Evolutionary conservation across 2,888 invertebrate genomes (phyloP), one percentile per base, ranked within the genome.

Genomic region (Lymantria monacha): DNA sequence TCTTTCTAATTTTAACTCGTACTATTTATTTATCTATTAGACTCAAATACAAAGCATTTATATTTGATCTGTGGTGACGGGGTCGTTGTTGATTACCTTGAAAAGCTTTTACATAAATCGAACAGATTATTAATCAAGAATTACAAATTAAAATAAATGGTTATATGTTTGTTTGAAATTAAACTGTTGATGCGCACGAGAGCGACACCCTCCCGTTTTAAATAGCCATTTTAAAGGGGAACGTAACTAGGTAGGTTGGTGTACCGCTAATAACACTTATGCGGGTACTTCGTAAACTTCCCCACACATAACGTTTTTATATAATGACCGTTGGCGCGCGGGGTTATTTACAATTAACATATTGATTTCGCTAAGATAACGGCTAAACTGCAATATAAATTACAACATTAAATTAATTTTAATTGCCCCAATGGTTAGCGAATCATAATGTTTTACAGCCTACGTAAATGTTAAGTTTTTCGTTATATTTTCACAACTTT

Each of bases 241-340:
- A 68, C 69, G 71, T 62, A 69, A 73, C 22, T 38, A 72, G 43
- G 49, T 82, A 85, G 79, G 85, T 87, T 87, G 86, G 87, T 87
- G 79, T 74, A 79, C 83, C 79, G 76, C 83, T 83, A 85, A 83
- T 86, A 81, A 78, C 77, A 74, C 61, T 67, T 66, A 89, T 90
- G 89, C 89, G 88, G 88, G 89, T 77, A 76, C 77, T 78, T 76
- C 74, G 66, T 71, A 67, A 56, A 48, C 63, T 70, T 73, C 76
- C 74, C 76, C 67, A 68, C 69, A 62, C 66, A 56, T 64, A 63
- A 50, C 47, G 54, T 68, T 74, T 74, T 73, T 73, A 69, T 73
- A 61, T 55, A 61, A 57, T 72, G 76, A 73, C 83, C 78, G 83
- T 83, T 82, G 72, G 65, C 63, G 46, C 49, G 31, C 40, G 44